These are phyloP conservation scores for Apeltes quadracus DNA, from an alignment of 2,113 vertebrate species.

Conservation along the genomic window DNA sequence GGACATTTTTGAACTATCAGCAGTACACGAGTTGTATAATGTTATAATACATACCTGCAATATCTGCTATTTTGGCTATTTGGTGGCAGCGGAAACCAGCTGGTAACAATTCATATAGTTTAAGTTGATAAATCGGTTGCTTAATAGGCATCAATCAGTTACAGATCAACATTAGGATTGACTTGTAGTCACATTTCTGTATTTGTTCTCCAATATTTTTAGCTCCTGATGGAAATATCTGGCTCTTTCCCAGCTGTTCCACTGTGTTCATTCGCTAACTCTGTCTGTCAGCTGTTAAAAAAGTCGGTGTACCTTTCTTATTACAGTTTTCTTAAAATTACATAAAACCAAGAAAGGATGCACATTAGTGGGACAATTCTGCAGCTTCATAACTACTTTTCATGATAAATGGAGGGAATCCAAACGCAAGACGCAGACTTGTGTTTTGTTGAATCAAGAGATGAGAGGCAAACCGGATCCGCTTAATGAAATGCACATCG, in stretches of 20 bases:
- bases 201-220: background rate
- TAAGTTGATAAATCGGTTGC: background rate
- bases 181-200: background rate
- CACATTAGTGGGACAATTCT: too few species aligned
- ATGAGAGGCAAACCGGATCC: background rate
- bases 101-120: background rate
- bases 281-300: too few species aligned
- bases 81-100: background rate
- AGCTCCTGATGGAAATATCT: too few species aligned
- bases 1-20: background rate
- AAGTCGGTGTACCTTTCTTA: too few species aligned
- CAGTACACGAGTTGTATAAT: background rate
- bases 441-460: background rate
- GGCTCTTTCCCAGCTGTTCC: too few species aligned
- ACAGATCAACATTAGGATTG: background rate
- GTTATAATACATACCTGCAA: background rate
- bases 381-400: too few species aligned
- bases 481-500: background rate
- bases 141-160: background rate
- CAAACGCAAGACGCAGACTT: too few species aligned
- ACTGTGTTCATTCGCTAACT: too few species aligned
- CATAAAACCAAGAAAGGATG: too few species aligned
- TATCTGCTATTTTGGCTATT: background rate
- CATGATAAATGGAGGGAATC: too few species aligned
- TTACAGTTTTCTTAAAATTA: too few species aligned